These are phyloP conservation scores for Poecile atricapillus DNA, from an alignment of 2,113 vertebrate species.

Conservation along the genomic window DNA sequence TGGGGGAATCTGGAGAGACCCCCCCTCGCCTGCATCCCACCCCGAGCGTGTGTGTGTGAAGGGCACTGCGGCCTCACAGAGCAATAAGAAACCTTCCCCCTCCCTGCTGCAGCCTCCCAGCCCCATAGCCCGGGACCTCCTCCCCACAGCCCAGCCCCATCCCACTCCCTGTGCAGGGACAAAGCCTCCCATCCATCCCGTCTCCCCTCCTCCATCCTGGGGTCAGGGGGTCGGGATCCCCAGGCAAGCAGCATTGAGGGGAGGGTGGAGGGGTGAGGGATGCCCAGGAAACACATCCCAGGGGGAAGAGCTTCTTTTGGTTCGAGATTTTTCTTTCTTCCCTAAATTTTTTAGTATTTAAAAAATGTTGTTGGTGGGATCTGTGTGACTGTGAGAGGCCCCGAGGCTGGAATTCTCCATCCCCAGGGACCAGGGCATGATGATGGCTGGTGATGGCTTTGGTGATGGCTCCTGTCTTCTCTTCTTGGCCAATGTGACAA, in stretches of 20 bases:
- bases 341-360: neutral
- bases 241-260: neutral
- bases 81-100: neutral
- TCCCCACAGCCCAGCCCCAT: neutral
- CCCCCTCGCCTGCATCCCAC: neutral
- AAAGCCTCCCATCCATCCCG: neutral
- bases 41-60: rapidly evolving
- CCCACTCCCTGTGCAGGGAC: neutral
- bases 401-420: neutral
- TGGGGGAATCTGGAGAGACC: neutral
- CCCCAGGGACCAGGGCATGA: rapidly evolving
- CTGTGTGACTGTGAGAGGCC: neutral
- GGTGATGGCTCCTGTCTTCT: neutral
- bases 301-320: neutral
- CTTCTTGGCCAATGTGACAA: neutral
- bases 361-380: neutral
- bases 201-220: neutral
- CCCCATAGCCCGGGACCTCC: neutral
- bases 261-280: neutral
- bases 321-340: neutral
- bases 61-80: neutral
- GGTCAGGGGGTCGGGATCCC: rapidly evolving
- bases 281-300: neutral
- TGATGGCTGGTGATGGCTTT: neutral
- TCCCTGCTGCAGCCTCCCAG: neutral